These are phyloP conservation scores for Zosterops hypoxanthus DNA, from an alignment of 2,113 vertebrate species.

Conservation along the genomic window DNA sequence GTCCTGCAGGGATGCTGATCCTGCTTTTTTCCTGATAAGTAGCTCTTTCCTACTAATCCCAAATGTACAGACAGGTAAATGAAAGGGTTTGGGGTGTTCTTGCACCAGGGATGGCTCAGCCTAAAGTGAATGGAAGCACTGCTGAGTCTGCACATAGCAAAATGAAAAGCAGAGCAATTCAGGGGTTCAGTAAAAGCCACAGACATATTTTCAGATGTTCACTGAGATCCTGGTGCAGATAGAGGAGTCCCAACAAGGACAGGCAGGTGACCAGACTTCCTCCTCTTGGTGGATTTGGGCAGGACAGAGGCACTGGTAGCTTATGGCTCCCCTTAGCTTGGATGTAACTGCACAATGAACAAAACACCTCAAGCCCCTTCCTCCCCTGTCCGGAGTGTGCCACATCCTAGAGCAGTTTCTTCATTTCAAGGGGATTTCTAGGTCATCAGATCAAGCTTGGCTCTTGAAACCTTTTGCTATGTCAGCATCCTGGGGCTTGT, in stretches of 20 bases:
- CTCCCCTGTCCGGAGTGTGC: not conserved
- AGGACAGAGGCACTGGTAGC: not conserved
- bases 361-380: not conserved
- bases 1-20: not conserved
- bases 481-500: not conserved
- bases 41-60: not conserved
- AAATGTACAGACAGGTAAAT: not conserved
- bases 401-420: not conserved
- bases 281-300: not conserved
- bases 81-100: not conserved
- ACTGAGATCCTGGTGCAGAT: not conserved
- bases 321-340: not conserved
- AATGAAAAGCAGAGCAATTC: not conserved
- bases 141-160: not conserved
- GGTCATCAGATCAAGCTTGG: conserved; percentile 13
- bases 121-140: not conserved
- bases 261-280: not conserved
- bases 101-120: not conserved
- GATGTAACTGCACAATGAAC: not conserved
- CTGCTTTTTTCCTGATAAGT: not conserved
- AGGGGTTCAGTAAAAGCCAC: not conserved
- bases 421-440: conserved; percentile 17
- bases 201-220: not conserved
- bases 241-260: not conserved
- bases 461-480: conserved; percentile 9